Percentiles rank a stretch among this genome's conserved stretches.
These are phyloP conservation scores for Diloba caeruleocephala DNA, from an alignment of 2,888 invertebrate species.

Conservation along the genomic window DNA sequence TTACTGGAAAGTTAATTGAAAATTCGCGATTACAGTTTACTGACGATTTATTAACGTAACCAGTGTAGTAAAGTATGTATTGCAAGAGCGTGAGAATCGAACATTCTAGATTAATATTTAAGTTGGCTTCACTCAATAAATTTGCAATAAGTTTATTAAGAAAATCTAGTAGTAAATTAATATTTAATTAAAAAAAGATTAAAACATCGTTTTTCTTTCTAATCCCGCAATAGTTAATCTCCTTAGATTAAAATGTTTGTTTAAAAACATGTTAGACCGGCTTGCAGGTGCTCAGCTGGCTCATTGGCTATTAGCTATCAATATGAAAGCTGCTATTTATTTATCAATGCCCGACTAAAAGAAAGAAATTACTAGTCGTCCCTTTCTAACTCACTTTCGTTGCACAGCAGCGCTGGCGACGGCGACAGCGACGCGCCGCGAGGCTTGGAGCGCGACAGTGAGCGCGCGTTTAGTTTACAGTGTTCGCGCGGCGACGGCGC, in stretches of 20 bases:
- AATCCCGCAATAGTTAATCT: background rate
- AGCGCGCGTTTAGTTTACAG: slow-evolving; percentile 83
- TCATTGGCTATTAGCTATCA: slow-evolving; percentile 65
- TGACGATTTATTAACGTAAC: slow-evolving; percentile 11
- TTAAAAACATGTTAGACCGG: slow-evolving; percentile 27
- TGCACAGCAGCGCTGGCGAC: slow-evolving; percentile 42
- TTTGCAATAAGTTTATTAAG: too few species aligned
- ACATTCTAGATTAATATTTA: too few species aligned
- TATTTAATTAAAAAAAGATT: too few species aligned
- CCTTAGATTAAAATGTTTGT: slow-evolving; percentile 10
- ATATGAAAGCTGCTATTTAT: slow-evolving; percentile 74
- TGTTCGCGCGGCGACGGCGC: slow-evolving; percentile 82
- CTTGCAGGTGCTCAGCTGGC: slow-evolving; percentile 40
- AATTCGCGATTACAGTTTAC: slow-evolving; percentile 38
- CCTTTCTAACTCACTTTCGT: slow-evolving; percentile 84
- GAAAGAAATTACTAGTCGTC: slow-evolving; percentile 83
- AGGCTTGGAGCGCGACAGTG: slow-evolving; percentile 72
- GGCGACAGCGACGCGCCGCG: slow-evolving; percentile 40
- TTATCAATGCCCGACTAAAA: slow-evolving; percentile 74
- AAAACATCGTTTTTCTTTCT: too few species aligned
- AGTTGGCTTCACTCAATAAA: too few species aligned
- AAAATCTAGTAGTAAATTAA: too few species aligned
- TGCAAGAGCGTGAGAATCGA: background rate
- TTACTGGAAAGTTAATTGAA: slow-evolving; percentile 57
- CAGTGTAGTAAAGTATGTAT: background rate